Evolutionary conservation across 2,797 vertebrate species (phyloP).

Genomic region (Presbytis comata): DNA sequence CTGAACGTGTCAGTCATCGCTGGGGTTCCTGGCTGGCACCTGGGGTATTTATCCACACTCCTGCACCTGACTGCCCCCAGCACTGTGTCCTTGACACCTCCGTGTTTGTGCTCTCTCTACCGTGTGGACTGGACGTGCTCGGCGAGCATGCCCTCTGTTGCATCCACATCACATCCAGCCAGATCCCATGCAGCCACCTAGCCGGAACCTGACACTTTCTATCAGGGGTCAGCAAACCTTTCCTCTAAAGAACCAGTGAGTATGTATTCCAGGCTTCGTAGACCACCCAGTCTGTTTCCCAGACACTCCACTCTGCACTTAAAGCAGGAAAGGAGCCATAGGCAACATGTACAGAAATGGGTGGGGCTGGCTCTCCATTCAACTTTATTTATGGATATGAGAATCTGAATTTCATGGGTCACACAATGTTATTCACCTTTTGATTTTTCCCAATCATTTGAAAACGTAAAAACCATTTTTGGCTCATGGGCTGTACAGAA

Average conservation of each 20-base stretch:
- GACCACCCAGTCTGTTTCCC: rapidly evolving
- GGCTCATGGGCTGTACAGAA: rapidly evolving
- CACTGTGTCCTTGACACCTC: background rate
- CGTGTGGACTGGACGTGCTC: rapidly evolving
- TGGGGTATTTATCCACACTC: rapidly evolving
- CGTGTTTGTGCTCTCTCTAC: too few species aligned
- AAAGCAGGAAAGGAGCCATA: rapidly evolving
- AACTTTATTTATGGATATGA: background rate
- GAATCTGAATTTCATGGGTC: background rate
- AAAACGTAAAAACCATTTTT: background rate
- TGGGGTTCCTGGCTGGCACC: rapidly evolving
- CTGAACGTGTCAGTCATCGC: background rate
- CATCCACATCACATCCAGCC: rapidly evolving
- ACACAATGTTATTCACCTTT: background rate
- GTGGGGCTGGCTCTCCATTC: rapidly evolving
- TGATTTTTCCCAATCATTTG: background rate
- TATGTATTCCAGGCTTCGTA: rapidly evolving
- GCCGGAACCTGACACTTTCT: rapidly evolving
- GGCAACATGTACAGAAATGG: rapidly evolving
- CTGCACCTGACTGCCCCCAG: rapidly evolving
- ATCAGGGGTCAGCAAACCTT: rapidly evolving
- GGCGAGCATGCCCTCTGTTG: rapidly evolving
- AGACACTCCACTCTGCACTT: rapidly evolving
- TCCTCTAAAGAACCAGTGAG: background rate
- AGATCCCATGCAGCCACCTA: rapidly evolving